Base-by-base conservation (phyloP, 2,113 vertebrate species). In the Odocoileus hemionus region DNA sequence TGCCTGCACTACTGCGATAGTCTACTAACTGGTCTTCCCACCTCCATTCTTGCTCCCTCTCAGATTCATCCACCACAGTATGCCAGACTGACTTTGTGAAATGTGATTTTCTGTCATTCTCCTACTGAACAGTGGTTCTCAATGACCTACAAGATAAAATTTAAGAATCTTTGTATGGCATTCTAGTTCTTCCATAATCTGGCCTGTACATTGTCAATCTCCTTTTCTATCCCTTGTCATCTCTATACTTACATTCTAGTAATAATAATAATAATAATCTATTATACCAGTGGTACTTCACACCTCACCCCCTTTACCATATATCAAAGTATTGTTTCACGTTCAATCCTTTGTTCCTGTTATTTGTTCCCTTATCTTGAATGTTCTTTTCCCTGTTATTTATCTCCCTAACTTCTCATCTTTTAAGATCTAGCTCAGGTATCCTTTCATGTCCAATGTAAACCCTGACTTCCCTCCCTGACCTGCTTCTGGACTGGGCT, bases 11-110 rank as follows among this genome's bases (percentile, higher is more conserved):
- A 93, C 79, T 86, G 76, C 7, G 80, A 50, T 96, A 96, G 89
- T 64, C 94, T 96, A 94, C 74, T 96, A 90, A 96, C 91, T 96
- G 91, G 74, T 98, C 16, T 89, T 86, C 80, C 36, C 33, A 91
- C 89, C 33, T 96, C 57, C 95, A 92, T 21, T 88, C 57, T 94
- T 91, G 74, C 60, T 67, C 58, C 26, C 21, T 89, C 50, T 70
- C 45, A 94, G 54, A 67, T 91, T 89, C 47, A 83, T 92, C n/a
- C 6, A 55, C 21, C 30, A 79, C 50, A 84, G 25, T 87, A 47
- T 96, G 21, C 30, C 57, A 60, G 43, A 78, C 57, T 93, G 7
- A 86, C 61, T 33, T 92, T 70, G 33, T 92, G 92, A 89, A 97
- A 60, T 90, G 60, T 78, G 43, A 47, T 92, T 78, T 14, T 86